Conservation (phyloP, 2,888 invertebrate species). For the Erynnis tages region DNA sequence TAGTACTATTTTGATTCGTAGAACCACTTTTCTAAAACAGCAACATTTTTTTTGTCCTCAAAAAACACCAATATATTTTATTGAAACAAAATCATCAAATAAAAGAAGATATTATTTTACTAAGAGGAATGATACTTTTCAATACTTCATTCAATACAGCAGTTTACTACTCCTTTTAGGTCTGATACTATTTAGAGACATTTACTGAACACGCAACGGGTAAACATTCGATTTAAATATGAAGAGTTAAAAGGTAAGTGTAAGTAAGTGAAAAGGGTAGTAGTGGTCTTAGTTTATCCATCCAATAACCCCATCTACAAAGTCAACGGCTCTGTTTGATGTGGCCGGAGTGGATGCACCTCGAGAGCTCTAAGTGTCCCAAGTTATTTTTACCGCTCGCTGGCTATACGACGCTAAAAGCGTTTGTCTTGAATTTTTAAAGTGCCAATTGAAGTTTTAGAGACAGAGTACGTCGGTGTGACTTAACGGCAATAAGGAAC, state of each 20-base stretch:
- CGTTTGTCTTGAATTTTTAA: slow-evolving; percentile 75
- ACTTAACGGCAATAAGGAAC: slow-evolving; percentile 21
- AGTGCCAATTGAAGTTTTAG: slow-evolving; percentile 66
- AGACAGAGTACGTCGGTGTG: slow-evolving; percentile 41
- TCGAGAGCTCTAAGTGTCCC: slow-evolving; percentile 51
- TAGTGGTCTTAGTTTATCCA: slow-evolving; percentile 48
- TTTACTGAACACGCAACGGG: too few relatives aligned
- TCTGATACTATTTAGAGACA: too few relatives aligned
- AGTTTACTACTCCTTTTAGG: too few relatives aligned
- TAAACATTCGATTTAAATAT: too few relatives aligned
- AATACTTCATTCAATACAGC: too few relatives aligned
- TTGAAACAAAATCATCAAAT: too few relatives aligned
- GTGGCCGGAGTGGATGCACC: slow-evolving; percentile 46
- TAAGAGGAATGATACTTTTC: too few relatives aligned
- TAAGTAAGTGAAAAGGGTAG: slow-evolving; percentile 30
- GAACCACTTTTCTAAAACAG: too few relatives aligned
- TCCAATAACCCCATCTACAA: slow-evolving; percentile 59
- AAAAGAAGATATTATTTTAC: too few relatives aligned
- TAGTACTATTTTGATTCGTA: too few relatives aligned
- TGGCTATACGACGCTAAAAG: slow-evolving; percentile 61
- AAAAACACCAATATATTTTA: too few relatives aligned
- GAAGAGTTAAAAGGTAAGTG: slow-evolving; percentile 1
- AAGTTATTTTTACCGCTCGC: slow-evolving; percentile 66
- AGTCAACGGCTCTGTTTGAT: slow-evolving; percentile 63
- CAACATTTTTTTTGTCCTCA: too few relatives aligned